Evolutionary conservation across 2,113 vertebrate genomes (phyloP).

Genomic region (Pelodiscus sinensis): DNA sequence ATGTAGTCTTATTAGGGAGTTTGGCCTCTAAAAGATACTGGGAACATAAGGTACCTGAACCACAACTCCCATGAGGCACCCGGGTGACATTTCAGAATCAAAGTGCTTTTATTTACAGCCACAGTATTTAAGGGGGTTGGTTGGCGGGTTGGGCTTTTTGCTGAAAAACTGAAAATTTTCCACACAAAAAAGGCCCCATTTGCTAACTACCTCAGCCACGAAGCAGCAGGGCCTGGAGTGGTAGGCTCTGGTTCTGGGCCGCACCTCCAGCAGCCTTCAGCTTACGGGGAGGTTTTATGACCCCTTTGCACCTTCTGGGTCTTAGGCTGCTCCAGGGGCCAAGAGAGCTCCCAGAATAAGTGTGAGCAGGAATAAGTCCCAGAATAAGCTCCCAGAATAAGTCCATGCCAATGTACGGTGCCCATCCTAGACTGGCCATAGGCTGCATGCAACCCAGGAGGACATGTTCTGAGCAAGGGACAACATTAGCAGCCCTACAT

Average conservation of each 20-base stretch:
- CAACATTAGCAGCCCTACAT: no score
- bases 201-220: not conserved
- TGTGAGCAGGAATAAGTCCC: no score
- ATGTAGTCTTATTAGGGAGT: not conserved
- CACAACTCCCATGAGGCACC: not conserved
- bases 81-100: not conserved
- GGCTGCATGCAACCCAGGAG: no score
- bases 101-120: not conserved
- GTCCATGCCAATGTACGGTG: no score
- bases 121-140: not conserved
- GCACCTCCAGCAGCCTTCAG: not conserved
- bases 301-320: not conserved
- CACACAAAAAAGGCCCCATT: not conserved
- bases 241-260: not conserved
- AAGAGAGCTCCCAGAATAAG: not conserved
- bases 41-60: not conserved
- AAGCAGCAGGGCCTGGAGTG: not conserved
- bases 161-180: not conserved
- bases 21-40: not conserved
- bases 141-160: not conserved
- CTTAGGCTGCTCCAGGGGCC: not conserved
- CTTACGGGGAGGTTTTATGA: not conserved
- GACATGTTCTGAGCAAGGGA: no score
- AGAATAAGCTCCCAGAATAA: not conserved
- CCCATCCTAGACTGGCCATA: no score